Base-by-base conservation (phyloP, 2,888 invertebrate genomes). In the Magallana nippona region DNA sequence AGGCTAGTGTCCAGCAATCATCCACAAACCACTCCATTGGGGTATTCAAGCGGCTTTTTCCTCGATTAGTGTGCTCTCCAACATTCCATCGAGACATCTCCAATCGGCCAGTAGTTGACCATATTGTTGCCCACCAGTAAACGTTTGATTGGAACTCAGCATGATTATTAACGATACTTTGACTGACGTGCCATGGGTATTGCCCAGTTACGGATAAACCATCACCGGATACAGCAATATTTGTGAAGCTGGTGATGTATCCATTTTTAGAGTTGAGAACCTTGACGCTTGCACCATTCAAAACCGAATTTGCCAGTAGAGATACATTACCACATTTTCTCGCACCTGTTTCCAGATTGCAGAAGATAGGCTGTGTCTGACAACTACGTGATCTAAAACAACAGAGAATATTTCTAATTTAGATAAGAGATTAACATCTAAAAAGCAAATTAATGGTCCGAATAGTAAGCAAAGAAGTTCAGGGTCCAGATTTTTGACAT, bases 1-100 rank as follows among this genome's bases (percentile, higher is more conserved):
- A 79, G 1, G 79, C 83, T 10, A 79, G 63, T 8, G 63, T 79
- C 83, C 83, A 83, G 22, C 83, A 83, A 13, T 60, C 57, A 56
- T 83, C 83, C 10, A 57, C 79, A 63, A 83, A 83, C 83, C 83
- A 83, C 19, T 83, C 62, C 83, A 82, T 82, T 5, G 79, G 17
- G 27, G 63, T 13, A n/a, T 55, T 60, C 17, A 22, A 55, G 19
- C 11, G 8, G 3, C 22, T 17, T 27, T 78, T 44, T 5, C 83
- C 79, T 27, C 78, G 15, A 22, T 63, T 78, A 15, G 55, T 55
- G 55, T 83, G 83, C 27, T 55, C 79, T 10, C 83, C 83, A 22
- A 83, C 55, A 79, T 55, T 79, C 83, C 83, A 83, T 17, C 83
- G 55, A 17, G 83, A 83, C 19, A 79, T 22, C 19, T 83, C 83